Evolutionary conservation across 2,113 vertebrate species (phyloP), one percentile per base, ranked within the genome.

Genomic region (Psittacula cyanocephala): DNA sequence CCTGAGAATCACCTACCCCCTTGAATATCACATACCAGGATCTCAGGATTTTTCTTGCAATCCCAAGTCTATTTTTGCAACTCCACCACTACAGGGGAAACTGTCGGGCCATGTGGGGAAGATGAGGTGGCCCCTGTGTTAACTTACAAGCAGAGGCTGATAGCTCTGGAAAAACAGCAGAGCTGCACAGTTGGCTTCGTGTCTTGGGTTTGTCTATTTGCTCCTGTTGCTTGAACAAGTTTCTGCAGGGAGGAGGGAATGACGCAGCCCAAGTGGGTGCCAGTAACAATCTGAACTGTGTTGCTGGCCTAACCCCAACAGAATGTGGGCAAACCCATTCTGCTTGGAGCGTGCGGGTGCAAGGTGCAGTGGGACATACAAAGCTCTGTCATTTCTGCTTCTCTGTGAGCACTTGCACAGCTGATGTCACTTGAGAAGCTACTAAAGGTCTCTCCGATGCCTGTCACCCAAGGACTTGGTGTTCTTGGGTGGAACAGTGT

Each of bases 321-420:
- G 29, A 28, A 7, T 1, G 2, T 0, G 7, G 60, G 3, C 62
- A 69, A 24, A 60, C 35, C 78, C 47, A 33, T 24, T 35, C 24
- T 47, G 5, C 74, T 46, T 1, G 10, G 69, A 16, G 28, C 0
- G 0, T 9, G 75, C 0, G 6, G 20, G 39, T 5, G 33, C 37
- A 12, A 47, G 59, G 2, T 33, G 49, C 27, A 2, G 13, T 0
- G 35, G 75, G 65, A 55, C 65, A 1, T 10, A 0, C 44, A 3
- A 29, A 33, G 41, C 69, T 28, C 55, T 2, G 20, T 41, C 27
- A 0, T 6, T 27, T 41, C 80, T 20, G 3, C 35, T 50, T 7
- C 23, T 47, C 37, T 19, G 9, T 3, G 8, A 76, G 33, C 59
- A 1, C 23, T 76, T 44, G 29, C n/a, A 14, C 6, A 15, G 68